These are phyloP conservation scores for Cheilosia pagana DNA, from an alignment of 2,888 invertebrate species.

Conservation along the genomic window DNA sequence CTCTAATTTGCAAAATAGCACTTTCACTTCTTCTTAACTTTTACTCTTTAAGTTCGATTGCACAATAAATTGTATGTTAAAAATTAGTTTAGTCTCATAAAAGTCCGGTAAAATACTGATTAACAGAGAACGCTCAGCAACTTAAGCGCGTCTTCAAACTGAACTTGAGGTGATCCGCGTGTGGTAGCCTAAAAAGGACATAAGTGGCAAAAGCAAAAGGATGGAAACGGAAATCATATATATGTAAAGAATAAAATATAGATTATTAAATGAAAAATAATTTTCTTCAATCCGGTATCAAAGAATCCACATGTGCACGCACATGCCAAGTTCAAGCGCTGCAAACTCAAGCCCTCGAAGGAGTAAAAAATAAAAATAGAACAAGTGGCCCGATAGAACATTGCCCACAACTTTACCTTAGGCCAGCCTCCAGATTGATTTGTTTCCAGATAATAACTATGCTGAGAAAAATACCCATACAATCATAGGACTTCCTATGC, in stretches of 20 bases:
- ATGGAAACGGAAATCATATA: conserved; percentile 5
- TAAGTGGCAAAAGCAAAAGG: neutral
- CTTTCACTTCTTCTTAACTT: no score
- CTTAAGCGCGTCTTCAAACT: conserved; percentile 23
- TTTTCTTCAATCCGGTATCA: conserved; percentile 7
- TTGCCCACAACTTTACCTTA: conserved; percentile 58
- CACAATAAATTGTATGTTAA: no score
- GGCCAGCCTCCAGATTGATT: conserved; percentile 67
- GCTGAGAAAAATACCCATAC: conserved; percentile 14
- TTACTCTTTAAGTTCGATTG: no score
- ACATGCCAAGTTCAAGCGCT: conserved; percentile 6
- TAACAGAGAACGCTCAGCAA: no score
- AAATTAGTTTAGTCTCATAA: no score
- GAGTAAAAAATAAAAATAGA: conserved; percentile 42
- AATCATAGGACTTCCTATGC: conserved; percentile 29
- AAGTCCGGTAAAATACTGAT: no score
- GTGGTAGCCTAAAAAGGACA: neutral
- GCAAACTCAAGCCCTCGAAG: conserved; percentile 25
- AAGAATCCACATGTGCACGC: neutral
- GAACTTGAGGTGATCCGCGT: conserved; percentile 24
- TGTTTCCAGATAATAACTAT: conserved; percentile 45
- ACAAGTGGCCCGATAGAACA: conserved; percentile 60
- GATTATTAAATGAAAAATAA: conserved; percentile 13
- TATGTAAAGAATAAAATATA: conserved; percentile 27
- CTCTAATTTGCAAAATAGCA: no score